These are phyloP conservation scores for Parambassis ranga DNA, from an alignment of 2,797 vertebrate species.

Conservation along the genomic window DNA sequence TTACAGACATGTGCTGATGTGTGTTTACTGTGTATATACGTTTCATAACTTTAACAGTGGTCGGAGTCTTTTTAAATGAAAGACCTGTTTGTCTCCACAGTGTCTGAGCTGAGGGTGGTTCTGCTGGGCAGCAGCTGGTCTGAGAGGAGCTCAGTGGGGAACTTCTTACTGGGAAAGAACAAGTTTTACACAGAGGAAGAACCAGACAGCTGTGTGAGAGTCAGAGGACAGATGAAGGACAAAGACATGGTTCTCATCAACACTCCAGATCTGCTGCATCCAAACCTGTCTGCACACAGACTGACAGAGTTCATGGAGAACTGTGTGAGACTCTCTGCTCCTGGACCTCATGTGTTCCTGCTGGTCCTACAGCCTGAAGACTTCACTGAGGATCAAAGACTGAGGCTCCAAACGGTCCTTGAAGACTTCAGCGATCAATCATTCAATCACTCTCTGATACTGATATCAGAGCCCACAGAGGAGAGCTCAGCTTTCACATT, in stretches of 20 bases:
- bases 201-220: accelerated
- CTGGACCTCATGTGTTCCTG: conserved; percentile 48
- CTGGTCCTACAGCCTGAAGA: conserved; percentile 45
- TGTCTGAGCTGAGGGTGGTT: conserved; percentile 40
- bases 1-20: too few relatives aligned
- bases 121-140: conserved; percentile 23
- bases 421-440: neutral
- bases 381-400: conserved; percentile 21
- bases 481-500: too few relatives aligned
- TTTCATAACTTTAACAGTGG: too few relatives aligned
- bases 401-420: conserved; percentile 11
- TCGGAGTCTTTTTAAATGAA: too few relatives aligned
- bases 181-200: neutral
- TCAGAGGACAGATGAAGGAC: neutral
- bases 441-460: conserved; percentile 16
- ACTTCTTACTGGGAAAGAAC: conserved; percentile 1
- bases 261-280: conserved; percentile 28
- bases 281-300: neutral
- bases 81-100: conserved; percentile 17
- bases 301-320: neutral
- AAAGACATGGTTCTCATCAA: conserved; percentile 1
- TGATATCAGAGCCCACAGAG: neutral
- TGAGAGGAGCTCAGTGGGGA: neutral
- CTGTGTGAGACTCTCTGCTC: neutral
- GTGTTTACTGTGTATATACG: too few relatives aligned